phyloP scores from a whole-genome alignment of 2,113 vertebrate species.

The Hyperopisus bebe region DNA sequence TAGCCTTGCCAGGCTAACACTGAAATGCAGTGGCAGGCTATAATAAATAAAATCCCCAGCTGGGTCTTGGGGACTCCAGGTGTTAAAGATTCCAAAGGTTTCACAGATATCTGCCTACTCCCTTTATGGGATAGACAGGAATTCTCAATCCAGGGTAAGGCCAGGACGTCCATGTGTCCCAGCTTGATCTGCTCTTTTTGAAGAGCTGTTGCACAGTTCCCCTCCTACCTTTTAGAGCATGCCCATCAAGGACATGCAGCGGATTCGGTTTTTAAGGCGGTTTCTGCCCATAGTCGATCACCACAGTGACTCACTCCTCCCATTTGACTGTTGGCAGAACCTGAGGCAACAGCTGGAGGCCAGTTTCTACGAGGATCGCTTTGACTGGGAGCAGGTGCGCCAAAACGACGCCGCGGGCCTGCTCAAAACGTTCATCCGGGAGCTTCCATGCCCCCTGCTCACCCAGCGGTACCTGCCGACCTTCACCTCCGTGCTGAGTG shows the following conservation, averaged over 20 bases:
- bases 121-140: not conserved
- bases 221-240: not conserved
- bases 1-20: not conserved
- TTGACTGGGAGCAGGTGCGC: constrained; percentile 87
- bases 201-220: not conserved
- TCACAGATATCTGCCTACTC: not conserved
- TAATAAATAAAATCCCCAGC: not conserved
- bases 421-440: constrained; percentile 91
- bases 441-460: constrained; percentile 82
- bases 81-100: not conserved
- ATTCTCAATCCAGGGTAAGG: not conserved
- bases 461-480: constrained; percentile 81
- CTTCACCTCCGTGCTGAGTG: constrained; percentile 79
- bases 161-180: not conserved
- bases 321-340: constrained; percentile 53
- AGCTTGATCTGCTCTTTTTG: not conserved
- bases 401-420: constrained; percentile 85
- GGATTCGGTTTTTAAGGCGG: not conserved
- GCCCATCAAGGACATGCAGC: not conserved
- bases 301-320: not conserved
- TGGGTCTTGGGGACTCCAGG: not conserved
- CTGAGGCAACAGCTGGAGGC: constrained; percentile 81
- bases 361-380: constrained; percentile 68
- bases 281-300: not conserved
- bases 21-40: not conserved